A percentile compares a stretch with the other conserved stretches of the same genome.
Conservation (phyloP, 2,113 vertebrate species). For the Typhlomys cinereus region DNA sequence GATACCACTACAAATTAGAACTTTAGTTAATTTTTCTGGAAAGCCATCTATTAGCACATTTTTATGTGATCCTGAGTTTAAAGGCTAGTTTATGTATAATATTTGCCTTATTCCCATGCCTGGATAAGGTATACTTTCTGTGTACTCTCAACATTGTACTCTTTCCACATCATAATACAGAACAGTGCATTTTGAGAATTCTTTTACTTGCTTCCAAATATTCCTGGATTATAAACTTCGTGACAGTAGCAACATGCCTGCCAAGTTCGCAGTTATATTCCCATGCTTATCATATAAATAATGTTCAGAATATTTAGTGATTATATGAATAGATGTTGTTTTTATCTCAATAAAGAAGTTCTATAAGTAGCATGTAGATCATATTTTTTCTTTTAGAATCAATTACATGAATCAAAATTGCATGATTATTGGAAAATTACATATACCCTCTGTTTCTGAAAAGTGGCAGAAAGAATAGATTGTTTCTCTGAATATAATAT, state of each 20-base stretch:
- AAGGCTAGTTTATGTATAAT: not conserved
- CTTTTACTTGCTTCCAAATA: constrained; percentile 25
- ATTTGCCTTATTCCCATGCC: not conserved
- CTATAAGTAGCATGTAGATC: not conserved
- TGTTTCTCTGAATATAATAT: constrained; percentile 46
- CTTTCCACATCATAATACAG: not conserved
- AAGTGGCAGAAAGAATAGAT: constrained; percentile 30
- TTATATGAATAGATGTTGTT: constrained; percentile 38
- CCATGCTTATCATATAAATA: not conserved
- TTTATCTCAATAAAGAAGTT: constrained; percentile 16
- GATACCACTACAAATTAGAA: not conserved
- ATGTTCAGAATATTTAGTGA: constrained; percentile 9
- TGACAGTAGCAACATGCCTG: not conserved
- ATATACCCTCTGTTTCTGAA: constrained; percentile 39
- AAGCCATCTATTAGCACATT: constrained; percentile 10
- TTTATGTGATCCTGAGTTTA: constrained; percentile 16
- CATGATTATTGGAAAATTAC: constrained; percentile 23
- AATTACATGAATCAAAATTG: constrained; percentile 34
- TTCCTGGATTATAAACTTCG: constrained; percentile 3
- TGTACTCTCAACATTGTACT: not conserved
- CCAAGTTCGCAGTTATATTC: not conserved
- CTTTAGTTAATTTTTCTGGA: not conserved
- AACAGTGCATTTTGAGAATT: not conserved
- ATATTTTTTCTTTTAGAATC: constrained; percentile 1
- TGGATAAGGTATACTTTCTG: not conserved